Evolutionary conservation across 1,140 invertebrate species (phyloP), one percentile per base, ranked within the genome.

Genomic region (Hyphantria cunea): DNA sequence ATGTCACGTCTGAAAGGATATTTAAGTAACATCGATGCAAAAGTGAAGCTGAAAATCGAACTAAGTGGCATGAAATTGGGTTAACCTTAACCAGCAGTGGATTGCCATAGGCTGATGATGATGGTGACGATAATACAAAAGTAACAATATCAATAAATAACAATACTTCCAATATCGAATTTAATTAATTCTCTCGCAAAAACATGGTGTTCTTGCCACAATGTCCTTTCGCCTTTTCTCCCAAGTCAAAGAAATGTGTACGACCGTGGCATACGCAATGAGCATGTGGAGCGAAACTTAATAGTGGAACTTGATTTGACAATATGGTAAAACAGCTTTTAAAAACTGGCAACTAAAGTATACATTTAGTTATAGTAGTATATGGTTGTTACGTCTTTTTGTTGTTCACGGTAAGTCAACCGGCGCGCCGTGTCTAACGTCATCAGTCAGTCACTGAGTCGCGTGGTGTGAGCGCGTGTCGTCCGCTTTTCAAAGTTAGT

Each of bases 181-280:
- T 60, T 60, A 60, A 25, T 51, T 39, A 58, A 34, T 60, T 48
- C 17, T 25, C 17, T 1, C 17, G 17, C 1, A 25, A 25, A 25
- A 25, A 25, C 2, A 25, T 25, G 17, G n/a, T 31, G 50, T 49
- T 49, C 49, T 39, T 17, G 49, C 60, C 37, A 42, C 56, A 61
- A 79, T 86, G 80, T 89, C 86, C 83, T 86, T 86, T 89, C 77
- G 84, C 80, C 80, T 87, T 87, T 85, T 86, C 85, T 84, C 83
- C 71, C 70, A 37, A 66, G 68, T 81, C 67, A 72, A 89, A 86
- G 84, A 87, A 86, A 82, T 84, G 83, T 78, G 75, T 83, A 84
- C 78, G 81, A 66, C 79, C 78, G 71, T 80, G 78, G 79, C 78
- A 86, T 78, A 86, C 82, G 84, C 82, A 77, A 82, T 78, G 66